Percentiles rank a stretch among this genome's conserved stretches.
These are phyloP conservation scores for Arvicanthis niloticus DNA, from an alignment of 2,113 vertebrate species.

Conservation along the genomic window DNA sequence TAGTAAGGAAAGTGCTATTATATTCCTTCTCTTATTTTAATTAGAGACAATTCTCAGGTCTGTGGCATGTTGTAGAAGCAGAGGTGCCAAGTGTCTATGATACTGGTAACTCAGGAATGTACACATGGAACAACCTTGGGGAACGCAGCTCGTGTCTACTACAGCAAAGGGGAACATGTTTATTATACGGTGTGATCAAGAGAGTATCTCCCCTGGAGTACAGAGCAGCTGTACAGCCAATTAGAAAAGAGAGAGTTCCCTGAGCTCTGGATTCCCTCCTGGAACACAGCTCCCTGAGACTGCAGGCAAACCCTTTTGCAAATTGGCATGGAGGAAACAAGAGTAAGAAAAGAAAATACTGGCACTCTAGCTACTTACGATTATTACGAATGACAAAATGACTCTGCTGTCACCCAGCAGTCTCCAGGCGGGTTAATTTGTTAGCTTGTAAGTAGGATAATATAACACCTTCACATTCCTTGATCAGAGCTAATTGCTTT, in stretches of 20 bases:
- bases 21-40: no score
- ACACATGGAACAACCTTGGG: neutral
- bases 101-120: neutral
- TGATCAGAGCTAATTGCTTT: conserved; percentile 12
- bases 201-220: neutral
- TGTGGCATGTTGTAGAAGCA: neutral
- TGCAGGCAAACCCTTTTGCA: neutral
- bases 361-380: neutral
- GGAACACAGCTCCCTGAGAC: neutral
- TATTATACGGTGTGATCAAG: neutral
- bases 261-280: neutral
- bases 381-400: neutral
- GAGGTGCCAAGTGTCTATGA: neutral
- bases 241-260: conserved; percentile 8
- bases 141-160: neutral
- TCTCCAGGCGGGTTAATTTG: neutral
- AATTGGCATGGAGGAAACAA: neutral
- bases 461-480: neutral
- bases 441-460: neutral
- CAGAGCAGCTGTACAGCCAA: neutral
- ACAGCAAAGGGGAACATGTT: neutral
- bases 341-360: neutral
- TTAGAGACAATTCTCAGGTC: neutral
- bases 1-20: neutral
- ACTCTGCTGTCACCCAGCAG: neutral